Evolutionary conservation across 2,797 vertebrate genomes (phyloP), one percentile per base, ranked within the genome.

Genomic region (Microtus agrestis): DNA sequence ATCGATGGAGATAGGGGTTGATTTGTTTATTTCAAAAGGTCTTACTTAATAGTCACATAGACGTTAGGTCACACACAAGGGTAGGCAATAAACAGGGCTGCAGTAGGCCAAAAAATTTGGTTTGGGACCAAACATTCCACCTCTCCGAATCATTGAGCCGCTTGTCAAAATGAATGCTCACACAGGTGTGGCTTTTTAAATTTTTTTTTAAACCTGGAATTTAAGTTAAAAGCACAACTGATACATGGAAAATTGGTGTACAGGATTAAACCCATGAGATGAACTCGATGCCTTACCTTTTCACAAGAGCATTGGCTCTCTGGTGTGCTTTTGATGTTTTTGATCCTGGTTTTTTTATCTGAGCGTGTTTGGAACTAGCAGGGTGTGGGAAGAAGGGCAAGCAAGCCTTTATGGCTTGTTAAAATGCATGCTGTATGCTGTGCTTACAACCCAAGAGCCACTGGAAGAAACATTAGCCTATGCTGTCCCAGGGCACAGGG

Each of bases 191-290:
- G 25, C n/a, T 87, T 87, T 61, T 54, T 10, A 5, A 67, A 13
- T 27, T 21, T 37, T 21, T n/a, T 73, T 73, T 37, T 4, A 59
- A n/a, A 51, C 14, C 48, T 69, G 34, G 13, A 56, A 87, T 34
- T 59, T 59, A 56, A 40, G 14, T 4, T 34, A 56, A 74, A 54
- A 59, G 13, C 17, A 8, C 4, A n/a, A 79, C 27, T 84, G 67
- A 59, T 34, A 81, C 48, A 29, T 48, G 5, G 74, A 88, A 76
- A 80, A 71, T 84, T 29, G 51, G 81, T 34, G 40, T 9, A 29
- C 61, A 59, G 27, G 81, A 93, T 94, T 79, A 91, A 96, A 95
- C 63, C 56, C 73, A 61, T 71, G 46, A 91, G 95, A 78, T 40
- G 10, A 89, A 76, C 61, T 80, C 78, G 10, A 63, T 7, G 21